These are phyloP conservation scores for Tragelaphus strepsiceros DNA, from an alignment of 2,113 vertebrate genomes.

Conservation along the genomic window DNA sequence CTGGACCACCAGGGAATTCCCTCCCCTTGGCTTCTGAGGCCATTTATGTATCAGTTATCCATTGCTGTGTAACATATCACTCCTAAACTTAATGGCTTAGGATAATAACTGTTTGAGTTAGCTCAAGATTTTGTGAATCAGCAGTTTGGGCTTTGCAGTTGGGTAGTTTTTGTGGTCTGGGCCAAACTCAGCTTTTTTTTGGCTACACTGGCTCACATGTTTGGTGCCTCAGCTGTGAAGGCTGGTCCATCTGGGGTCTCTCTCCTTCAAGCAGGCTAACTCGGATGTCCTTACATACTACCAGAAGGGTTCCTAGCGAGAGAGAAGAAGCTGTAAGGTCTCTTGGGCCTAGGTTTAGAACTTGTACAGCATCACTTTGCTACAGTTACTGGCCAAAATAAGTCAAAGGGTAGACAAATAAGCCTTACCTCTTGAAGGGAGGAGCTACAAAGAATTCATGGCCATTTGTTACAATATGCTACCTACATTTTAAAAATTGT, in stretches of 20 bases:
- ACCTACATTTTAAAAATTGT: not conserved
- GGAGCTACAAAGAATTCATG: not conserved
- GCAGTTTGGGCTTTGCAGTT: not conserved
- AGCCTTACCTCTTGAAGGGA: not conserved
- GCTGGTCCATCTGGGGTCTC: not conserved
- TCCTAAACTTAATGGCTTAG: not conserved
- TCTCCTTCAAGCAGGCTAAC: not conserved
- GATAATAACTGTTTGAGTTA: not conserved
- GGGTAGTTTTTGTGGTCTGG: not conserved
- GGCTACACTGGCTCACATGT: not conserved
- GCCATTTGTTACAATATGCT: not conserved
- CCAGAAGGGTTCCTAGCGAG: not conserved
- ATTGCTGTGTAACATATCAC: not conserved
- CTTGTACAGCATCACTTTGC: not conserved
- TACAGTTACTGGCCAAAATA: not conserved
- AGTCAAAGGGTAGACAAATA: not conserved
- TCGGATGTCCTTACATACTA: not conserved
- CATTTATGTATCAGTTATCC: not conserved
- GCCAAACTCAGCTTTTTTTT: not conserved
- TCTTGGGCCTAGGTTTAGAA: not conserved
- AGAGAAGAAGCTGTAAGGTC: not conserved
- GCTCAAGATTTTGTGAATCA: not conserved
- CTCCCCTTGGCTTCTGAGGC: not conserved
- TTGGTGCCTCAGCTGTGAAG: not conserved
- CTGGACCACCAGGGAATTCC: not conserved